Conservation (phyloP, 2,888 invertebrate genomes). For the Eulithis testata region DNA sequence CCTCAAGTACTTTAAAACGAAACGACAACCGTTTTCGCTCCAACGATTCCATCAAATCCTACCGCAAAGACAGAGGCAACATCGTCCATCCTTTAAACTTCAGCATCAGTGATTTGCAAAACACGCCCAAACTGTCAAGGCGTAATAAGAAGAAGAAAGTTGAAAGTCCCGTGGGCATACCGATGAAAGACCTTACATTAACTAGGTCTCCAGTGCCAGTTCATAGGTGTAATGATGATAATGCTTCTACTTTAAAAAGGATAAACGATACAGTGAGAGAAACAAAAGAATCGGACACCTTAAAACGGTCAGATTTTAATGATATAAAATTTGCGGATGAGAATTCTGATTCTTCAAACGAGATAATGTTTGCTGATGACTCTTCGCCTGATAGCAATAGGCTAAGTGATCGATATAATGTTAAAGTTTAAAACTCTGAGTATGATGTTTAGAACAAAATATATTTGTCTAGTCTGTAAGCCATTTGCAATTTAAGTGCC, state of each 20-base stretch:
- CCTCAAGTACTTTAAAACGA: conserved; percentile 70
- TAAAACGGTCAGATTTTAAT: conserved; percentile 85
- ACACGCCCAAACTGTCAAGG: conserved; percentile 68
- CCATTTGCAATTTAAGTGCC: conserved; percentile 25
- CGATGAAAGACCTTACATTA: conserved; percentile 73
- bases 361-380: conserved; percentile 78
- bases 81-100: conserved; percentile 81
- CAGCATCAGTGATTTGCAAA: conserved; percentile 77
- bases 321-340: conserved; percentile 91
- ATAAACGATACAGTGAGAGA: conserved; percentile 87
- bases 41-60: conserved; percentile 70
- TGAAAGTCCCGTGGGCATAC: conserved; percentile 64
- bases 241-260: conserved; percentile 82
- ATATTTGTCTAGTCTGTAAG: conserved; percentile 33
- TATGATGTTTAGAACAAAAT: conserved; percentile 28
- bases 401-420: conserved; percentile 70
- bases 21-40: conserved; percentile 64
- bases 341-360: conserved; percentile 83
- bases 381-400: conserved; percentile 79
- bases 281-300: conserved; percentile 80
- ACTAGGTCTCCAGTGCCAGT: conserved; percentile 72
- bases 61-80: conserved; percentile 68
- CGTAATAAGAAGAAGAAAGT: conserved; percentile 68
- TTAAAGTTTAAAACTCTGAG: conserved; percentile 59
- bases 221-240: conserved; percentile 67